Evolutionary conservation across 2,797 vertebrate species (phyloP), one percentile per base, ranked within the genome.

Genomic region (Phyllotis vaccarum): DNA sequence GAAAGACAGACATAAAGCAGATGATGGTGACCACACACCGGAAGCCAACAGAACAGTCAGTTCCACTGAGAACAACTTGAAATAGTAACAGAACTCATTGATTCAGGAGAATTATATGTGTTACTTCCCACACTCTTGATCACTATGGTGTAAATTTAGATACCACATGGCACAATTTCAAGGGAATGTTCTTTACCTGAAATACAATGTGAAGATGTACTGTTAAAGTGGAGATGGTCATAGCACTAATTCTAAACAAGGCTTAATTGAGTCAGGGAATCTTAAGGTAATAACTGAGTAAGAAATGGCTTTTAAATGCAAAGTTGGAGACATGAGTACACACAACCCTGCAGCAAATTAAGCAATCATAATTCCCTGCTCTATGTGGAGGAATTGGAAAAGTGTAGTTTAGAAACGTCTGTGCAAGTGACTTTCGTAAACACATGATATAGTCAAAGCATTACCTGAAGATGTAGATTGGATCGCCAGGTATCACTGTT

Each of bases 131-230:
- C 13, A 60, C 29, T 22, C 66, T 54, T 31, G 24, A 31, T 49
- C 80, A 90, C 54, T 91, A 34, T 29, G 62, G 46, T 6, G 40
- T 49, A 80, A 92, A 58, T 93, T 91, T 80, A 91, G 43, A 86
- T 17, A 19, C 11, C 14, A 64, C 21, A 19, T 1, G 17, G 34
- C 22, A 93, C 60, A 92, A 89, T 16, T 66, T 46, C 72, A 81
- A 52, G 58, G 19, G 22, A 56, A 37, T 64, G 8, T 3, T 46
- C 8, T n/a, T 72, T 88, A 58, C 37, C 74, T 40, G 49, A 52
- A 89, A 56, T 60, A 70, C 31, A n/a, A 6, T 22, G 31, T 54
- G 34, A 91, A 56, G 46, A 43, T 5, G 34, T 21, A 24, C 43
- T 74, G 17, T 43, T 68, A 58, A 46, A 60, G 22, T 14, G 17